Base-by-base conservation (phyloP, 23 tunicate species). In the Trididemnum miniatum region DNA sequence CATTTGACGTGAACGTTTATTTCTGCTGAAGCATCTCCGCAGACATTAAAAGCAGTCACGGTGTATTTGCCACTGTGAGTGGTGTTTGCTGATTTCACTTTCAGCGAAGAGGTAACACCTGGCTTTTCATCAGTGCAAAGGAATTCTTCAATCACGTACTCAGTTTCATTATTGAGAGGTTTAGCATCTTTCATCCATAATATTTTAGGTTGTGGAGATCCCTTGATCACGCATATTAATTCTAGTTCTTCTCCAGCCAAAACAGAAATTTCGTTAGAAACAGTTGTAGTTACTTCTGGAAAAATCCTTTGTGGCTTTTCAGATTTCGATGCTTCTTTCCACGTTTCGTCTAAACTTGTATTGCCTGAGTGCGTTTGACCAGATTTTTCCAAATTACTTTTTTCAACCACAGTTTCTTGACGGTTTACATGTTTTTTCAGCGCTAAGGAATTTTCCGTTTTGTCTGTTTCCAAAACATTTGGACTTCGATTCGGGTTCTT, bases 151-250 rank as follows among this genome's bases (percentile, higher is more conserved):
- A 49, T 9, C 18, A 9, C 57, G 29, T 62, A 62, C 5, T 18
- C 67, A 62, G n/a, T 5, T n/a, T 12, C 67, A 12, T n/a, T 62
- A 26, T 26, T 62, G 4, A 62, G 15, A 26, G 4, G 5, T 12
- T 62, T 18, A n/a, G 67, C 67, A 62, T 92, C 85, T 83, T 84
- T 83, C 77, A 87, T 81, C 97, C 97, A 92, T 0, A 83, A 80
- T 3, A 84, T 62, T 71, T 83, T 78, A 0, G 97, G 92, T 32
- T 44, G 51, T 27, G 97, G 97, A 7, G 67, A 79, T 20, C 92
- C 97, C 5, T 67, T 31, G n/a, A 92, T 92, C 1, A n/a, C 20
- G 72, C 97, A 92, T 0, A 89, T 35, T 23, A 92, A 64, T 0
- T 31, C 31, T 2, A 87, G 26, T 60, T 59, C 29, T 2, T 80